Evolutionary conservation across 2,888 invertebrate genomes (phyloP), one percentile per base, ranked within the genome.

Genomic region (Axea sp.): DNA sequence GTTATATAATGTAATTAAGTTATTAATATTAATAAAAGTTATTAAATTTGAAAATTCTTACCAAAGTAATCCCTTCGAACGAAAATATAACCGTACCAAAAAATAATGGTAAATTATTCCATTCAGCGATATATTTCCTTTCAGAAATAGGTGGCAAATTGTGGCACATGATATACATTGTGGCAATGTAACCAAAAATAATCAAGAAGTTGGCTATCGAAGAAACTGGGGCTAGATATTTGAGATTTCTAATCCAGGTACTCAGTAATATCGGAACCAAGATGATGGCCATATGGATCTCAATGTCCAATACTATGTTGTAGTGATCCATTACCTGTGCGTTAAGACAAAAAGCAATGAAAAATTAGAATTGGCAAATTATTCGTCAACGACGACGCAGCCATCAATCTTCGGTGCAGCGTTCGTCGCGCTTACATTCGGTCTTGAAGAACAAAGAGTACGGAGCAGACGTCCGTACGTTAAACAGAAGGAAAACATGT

Each of bases 1-100:
- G n/a, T n/a, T n/a, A n/a, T n/a, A n/a, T n/a, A n/a, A n/a, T n/a
- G n/a, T n/a, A n/a, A n/a, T n/a, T n/a, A n/a, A n/a, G n/a, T n/a
- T n/a, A n/a, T n/a, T n/a, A n/a, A n/a, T n/a, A n/a, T n/a, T n/a
- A n/a, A n/a, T n/a, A n/a, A n/a, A n/a, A n/a, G n/a, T n/a, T n/a
- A n/a, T n/a, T n/a, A n/a, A 26, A 15, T 26, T 31, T 11, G n/a
- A 9, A 2, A 14, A 26, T 31, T 28, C 49, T 91, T 85, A 94
- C 95, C 90, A 96, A 88, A 53, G 95, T 95, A 77, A 99, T 98
- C 73, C 98, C 99, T 89, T 99, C 99, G 84, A 98, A 99, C 1
- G 98, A 95, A 87, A 96, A 99, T 60, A 99, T 92, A 14, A 96
- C 96, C 0, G 98, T 98, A 37, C 98, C 98, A 84, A 99, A 97